These are phyloP conservation scores for Parauchenoglanis punctatus DNA, from an alignment of 2,797 vertebrate species.

Conservation along the genomic window DNA sequence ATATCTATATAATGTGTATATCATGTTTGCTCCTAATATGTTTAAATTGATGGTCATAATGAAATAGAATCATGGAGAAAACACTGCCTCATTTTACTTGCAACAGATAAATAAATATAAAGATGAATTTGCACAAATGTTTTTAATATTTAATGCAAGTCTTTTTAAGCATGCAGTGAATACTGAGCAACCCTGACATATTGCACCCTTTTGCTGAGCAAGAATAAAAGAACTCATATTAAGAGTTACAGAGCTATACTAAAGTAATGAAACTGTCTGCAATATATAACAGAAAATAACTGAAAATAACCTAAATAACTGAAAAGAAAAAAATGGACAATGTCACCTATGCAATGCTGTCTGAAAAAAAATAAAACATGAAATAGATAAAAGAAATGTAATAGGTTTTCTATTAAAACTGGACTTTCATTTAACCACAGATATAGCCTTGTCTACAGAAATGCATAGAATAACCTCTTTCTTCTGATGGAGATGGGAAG, in stretches of 20 bases:
- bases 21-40: not conserved
- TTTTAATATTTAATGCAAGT: slow-evolving; percentile 14
- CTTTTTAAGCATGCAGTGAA: slow-evolving; percentile 5
- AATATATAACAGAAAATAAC: not conserved
- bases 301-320: slow-evolving; percentile 18
- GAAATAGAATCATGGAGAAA: not conserved
- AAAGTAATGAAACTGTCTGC: slow-evolving; percentile 18
- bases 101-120: not conserved
- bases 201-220: not conserved
- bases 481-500: slow-evolving; percentile 19
- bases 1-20: not conserved
- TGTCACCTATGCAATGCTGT: not conserved
- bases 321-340: not conserved
- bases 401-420: slow-evolving; percentile 13
- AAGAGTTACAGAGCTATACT: not conserved
- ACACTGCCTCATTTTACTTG: not conserved
- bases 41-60: not conserved
- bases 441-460: slow-evolving; percentile 16
- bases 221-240: slow-evolving; percentile 17
- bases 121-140: slow-evolving; percentile 11
- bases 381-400: not conserved
- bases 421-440: slow-evolving; percentile 11
- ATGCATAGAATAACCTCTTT: not conserved
- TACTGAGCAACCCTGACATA: slow-evolving; percentile 18
- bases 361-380: not conserved